Conservation (phyloP, 2,113 vertebrate species). For the Tachuris rubrigastra region DNA sequence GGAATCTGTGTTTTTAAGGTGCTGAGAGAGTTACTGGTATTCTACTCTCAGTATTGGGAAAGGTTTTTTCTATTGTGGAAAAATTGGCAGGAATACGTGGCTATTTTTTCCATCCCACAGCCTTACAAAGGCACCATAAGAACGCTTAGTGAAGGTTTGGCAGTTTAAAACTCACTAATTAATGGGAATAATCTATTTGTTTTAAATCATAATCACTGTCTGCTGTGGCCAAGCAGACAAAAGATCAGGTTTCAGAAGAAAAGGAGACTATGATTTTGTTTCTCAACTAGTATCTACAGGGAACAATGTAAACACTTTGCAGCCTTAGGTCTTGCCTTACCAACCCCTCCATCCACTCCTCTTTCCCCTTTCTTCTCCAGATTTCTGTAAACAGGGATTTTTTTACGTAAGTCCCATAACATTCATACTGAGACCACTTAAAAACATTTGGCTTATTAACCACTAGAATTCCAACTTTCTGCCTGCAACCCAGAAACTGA, state of each 20-base stretch:
- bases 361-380: neutral
- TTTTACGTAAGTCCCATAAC: neutral
- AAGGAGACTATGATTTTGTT: neutral
- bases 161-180: neutral
- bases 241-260: neutral
- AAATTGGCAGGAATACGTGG: neutral
- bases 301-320: neutral
- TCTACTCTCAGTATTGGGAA: neutral
- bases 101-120: neutral
- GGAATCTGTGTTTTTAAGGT: neutral
- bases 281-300: neutral
- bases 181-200: neutral
- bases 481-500: neutral
- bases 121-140: neutral
- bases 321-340: neutral
- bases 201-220: neutral
- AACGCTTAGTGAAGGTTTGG: neutral
- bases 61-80: neutral
- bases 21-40: neutral
- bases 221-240: neutral
- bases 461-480: neutral
- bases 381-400: neutral
- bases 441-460: neutral
- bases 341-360: neutral
- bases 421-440: neutral